Evolutionary conservation across 2,113 vertebrate genomes (phyloP).

Genomic region (Vulpes vulpes): DNA sequence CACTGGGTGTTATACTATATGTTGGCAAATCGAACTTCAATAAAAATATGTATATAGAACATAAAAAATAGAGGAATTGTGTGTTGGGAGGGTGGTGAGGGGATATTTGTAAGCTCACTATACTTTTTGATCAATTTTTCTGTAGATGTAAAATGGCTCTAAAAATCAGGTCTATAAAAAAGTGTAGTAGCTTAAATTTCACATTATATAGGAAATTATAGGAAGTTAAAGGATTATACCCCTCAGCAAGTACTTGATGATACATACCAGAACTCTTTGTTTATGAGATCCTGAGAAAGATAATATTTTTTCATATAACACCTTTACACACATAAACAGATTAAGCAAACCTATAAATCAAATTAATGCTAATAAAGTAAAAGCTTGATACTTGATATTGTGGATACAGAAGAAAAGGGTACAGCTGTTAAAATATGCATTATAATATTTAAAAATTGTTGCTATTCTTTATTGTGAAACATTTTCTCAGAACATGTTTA

Average conservation of each 20-base stretch:
- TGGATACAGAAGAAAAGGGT: not conserved
- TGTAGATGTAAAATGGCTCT: not conserved
- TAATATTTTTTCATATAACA: not conserved
- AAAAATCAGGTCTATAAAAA: not conserved
- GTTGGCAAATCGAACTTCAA: no score
- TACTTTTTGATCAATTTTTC: not conserved
- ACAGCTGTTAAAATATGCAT: not conserved
- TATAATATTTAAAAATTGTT: not conserved
- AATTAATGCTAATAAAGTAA: not conserved
- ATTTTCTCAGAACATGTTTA: not conserved
- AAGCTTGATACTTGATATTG: not conserved
- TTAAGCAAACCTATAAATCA: constrained; percentile 21
- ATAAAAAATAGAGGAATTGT: not conserved
- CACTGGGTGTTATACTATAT: no score
- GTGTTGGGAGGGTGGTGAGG: not conserved
- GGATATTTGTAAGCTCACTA: not conserved
- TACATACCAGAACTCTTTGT: not conserved
- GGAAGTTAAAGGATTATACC: not conserved
- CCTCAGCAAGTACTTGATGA: not conserved
- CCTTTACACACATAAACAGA: not conserved
- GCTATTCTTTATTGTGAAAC: not conserved
- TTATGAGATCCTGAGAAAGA: not conserved
- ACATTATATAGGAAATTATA: not conserved
- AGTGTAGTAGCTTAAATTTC: constrained; percentile 36
- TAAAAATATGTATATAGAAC: no score